Evolutionary conservation across 2,797 vertebrate species (phyloP).

Genomic region (Sebastes kiyomatsui): DNA sequence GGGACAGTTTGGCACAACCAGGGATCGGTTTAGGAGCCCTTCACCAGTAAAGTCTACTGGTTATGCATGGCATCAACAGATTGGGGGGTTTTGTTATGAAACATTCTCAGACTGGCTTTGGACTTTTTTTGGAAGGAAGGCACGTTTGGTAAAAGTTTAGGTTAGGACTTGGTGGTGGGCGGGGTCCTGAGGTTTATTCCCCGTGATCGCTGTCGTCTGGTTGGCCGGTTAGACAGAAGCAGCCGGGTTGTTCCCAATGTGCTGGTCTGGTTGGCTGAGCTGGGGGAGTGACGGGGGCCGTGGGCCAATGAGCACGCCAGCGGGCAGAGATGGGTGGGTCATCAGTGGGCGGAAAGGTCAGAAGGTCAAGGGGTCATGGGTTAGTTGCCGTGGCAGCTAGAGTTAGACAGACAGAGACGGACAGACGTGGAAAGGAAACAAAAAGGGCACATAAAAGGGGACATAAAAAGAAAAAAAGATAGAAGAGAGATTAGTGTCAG

Average conservation of each 20-base stretch:
- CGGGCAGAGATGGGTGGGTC: slow-evolving; percentile 99
- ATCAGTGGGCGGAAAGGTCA: slow-evolving; percentile 99
- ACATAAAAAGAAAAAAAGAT: slow-evolving; percentile 97
- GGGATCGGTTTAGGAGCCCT: slow-evolving; percentile 73
- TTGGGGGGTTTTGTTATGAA: slow-evolving; percentile 29
- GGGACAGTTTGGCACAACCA: slow-evolving; percentile 56
- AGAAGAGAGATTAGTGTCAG: slow-evolving; percentile 99
- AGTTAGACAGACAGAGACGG: slow-evolving; percentile 92
- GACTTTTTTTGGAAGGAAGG: slow-evolving; percentile 65
- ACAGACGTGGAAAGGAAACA: slow-evolving; percentile 84
- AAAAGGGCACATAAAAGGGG: slow-evolving; percentile 84
- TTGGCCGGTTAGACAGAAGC: slow-evolving; percentile 75
- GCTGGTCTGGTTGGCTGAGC: slow-evolving; percentile 82
- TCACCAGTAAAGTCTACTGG: slow-evolving; percentile 34
- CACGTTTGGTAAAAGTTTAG: slow-evolving; percentile 69
- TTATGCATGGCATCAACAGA: slow-evolving; percentile 8
- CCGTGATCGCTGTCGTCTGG: slow-evolving; percentile 84
- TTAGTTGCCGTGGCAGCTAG: slow-evolving; percentile 99
- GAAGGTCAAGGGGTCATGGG: slow-evolving; percentile 99
- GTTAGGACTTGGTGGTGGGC: slow-evolving; percentile 56
- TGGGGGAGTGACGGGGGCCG: slow-evolving; percentile 94
- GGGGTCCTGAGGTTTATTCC: slow-evolving; percentile 82
- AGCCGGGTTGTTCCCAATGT: slow-evolving; percentile 74
- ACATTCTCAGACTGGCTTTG: slow-evolving; percentile 78
- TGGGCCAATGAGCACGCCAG: slow-evolving; percentile 99